Evolutionary conservation across 2,113 vertebrate genomes (phyloP), one percentile per base, ranked within the genome.

Genomic region (Cariama cristata): DNA sequence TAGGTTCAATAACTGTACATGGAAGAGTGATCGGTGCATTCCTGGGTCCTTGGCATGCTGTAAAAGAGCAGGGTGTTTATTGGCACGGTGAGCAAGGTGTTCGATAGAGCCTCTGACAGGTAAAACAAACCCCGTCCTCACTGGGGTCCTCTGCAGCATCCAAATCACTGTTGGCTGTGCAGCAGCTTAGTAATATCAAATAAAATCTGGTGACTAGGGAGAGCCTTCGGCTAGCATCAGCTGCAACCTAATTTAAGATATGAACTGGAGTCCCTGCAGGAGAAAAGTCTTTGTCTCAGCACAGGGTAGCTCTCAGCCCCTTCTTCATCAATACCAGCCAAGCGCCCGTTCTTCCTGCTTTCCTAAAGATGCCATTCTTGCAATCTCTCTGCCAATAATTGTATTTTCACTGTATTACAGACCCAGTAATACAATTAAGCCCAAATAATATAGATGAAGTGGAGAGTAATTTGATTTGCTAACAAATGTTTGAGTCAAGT

Each of bases 391-490:
- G 92, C 62, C 63, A 85, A 67, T 97, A 96, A 97, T 95, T 87
- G 32, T 56, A 62, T 96, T 97, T 90, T 87, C 89, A 74, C 71
- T 88, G 77, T 84, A 88, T 97, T 96, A 96, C 77, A 82, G 81
- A 74, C 67, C 55, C n/a, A 28, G 53, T 94, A 97, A 97, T 32
- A 63, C 52, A 91, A 96, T 97, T 97, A 96, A 73, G 59, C 47
- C 74, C 91, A 95, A 96, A 97, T 97, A 96, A 97, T 96, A 82
- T 40, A 85, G 94, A 83, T 69, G 66, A 93, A 97, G 67, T 67
- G 74, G 74, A 49, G 71, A 93, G 47, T 95, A 96, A 97, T 97
- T 93, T 62, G 74, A 95, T 96, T 97, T 93, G 59, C 84, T 92
- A 90, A 63, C 73, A 73, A 88, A 94, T 69, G 71, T 74, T 90